Conservation (phyloP, 2,888 invertebrate genomes). For the Callinectes sapidus region DNA sequence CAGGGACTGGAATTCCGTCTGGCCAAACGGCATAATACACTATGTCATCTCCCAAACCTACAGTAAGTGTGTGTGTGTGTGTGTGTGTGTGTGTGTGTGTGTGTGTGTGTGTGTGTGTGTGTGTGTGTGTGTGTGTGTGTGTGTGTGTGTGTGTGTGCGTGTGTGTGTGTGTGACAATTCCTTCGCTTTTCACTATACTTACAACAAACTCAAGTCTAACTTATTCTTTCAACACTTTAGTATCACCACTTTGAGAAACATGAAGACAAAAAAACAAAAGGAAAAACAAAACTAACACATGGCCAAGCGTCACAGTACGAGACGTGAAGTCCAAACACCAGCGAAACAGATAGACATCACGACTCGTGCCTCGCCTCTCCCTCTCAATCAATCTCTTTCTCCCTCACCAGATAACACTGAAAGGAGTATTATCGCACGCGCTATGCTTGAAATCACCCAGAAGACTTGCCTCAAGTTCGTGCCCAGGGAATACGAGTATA, state of each 20-base stretch:
- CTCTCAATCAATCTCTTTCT: neutral
- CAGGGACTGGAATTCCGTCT: slow-evolving; percentile 44
- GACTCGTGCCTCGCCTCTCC: neutral
- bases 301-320: too few species aligned
- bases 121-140: slow-evolving; percentile 30
- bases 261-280: too few species aligned
- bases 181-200: neutral
- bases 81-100: slow-evolving; percentile 31
- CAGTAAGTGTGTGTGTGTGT: slow-evolving; percentile 45
- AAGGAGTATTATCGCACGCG: slow-evolving; percentile 61
- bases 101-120: slow-evolving; percentile 36
- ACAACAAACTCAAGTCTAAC: too few species aligned
- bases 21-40: slow-evolving; percentile 71
- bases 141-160: slow-evolving; percentile 6
- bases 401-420: slow-evolving; percentile 35
- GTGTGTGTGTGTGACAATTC: neutral
- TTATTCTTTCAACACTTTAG: too few species aligned
- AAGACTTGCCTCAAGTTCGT: slow-evolving; percentile 74
- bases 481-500: slow-evolving; percentile 73
- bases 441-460: slow-evolving; percentile 58
- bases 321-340: too few species aligned
- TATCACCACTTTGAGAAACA: too few species aligned
- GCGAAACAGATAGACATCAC: neutral
- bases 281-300: too few species aligned
- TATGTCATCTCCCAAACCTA: slow-evolving; percentile 71